Evolutionary conservation across 2,888 invertebrate species (phyloP).

Genomic region (Lithophane leautieri): DNA sequence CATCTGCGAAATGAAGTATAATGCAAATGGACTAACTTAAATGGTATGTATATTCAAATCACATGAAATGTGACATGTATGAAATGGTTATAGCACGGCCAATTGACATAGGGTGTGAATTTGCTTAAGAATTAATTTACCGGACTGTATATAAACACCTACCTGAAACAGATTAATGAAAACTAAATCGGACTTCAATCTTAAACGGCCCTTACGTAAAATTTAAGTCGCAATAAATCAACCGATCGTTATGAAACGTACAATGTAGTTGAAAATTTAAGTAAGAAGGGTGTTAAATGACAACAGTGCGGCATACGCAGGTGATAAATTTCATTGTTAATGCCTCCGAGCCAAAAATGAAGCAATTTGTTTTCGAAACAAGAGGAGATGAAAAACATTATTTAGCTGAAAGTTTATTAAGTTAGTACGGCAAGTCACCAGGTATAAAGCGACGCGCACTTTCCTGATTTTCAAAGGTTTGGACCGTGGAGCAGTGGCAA

Average conservation of each 20-base stretch:
- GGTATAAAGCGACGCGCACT: constrained; percentile 30
- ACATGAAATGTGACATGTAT: not conserved
- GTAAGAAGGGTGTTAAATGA: constrained; percentile 71
- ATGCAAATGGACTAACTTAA: not conserved
- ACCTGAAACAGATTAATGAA: not conserved
- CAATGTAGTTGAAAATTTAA: constrained; percentile 54
- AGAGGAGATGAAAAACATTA: constrained; percentile 89
- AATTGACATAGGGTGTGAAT: no score
- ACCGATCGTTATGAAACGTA: constrained; percentile 42
- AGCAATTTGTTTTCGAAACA: constrained; percentile 87
- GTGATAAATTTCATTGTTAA: constrained; percentile 86
- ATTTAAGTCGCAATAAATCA: constrained; percentile 37
- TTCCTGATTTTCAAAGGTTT: constrained; percentile 15
- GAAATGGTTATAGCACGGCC: no score
- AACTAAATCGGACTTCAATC: constrained; percentile 12
- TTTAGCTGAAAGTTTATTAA: constrained; percentile 84
- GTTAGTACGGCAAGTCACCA: constrained; percentile 67
- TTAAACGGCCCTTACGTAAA: constrained; percentile 21
- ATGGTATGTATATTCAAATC: not conserved
- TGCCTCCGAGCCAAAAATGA: constrained; percentile 84
- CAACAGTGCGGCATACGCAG: constrained; percentile 77
- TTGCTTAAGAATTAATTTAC: not conserved
- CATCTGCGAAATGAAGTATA: not conserved
- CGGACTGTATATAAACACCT: not conserved
- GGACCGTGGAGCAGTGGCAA: not conserved